Base-by-base conservation (phyloP, 1,140 invertebrate genomes). In the Danaus melanippus region DNA sequence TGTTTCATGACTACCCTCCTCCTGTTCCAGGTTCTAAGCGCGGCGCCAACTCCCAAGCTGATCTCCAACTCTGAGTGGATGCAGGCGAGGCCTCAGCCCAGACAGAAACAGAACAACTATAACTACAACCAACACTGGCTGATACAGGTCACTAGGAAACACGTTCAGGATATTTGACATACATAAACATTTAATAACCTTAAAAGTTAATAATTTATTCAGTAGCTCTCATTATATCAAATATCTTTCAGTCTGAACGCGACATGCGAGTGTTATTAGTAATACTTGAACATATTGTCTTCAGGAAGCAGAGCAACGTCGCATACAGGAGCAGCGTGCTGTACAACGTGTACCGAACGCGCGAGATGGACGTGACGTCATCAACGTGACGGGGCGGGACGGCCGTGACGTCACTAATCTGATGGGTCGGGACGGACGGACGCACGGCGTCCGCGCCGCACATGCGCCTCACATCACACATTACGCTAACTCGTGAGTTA, bases 251-350 rank as follows among this genome's bases (percentile, higher is more conserved):
- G 4, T 32, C 2, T 32, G 21, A 32, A 4, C 17, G 17, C 21
- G 6, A 32, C 2, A 32, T 32, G 21, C 21, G 7, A 5, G 0
- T 32, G 21, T 32, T 32, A 5, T 32, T 32, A 32, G 2, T 32
- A 32, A 32, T 32, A 32, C 7, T 32, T 32, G 21, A 32, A 32
- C 21, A 32, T 32, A 32, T 32, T 32, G 2, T 4, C 21, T 32
- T 6, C 89, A 98, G 91, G 96, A 98, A 84, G 96, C 96, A 0
- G 97, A 98, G 77, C 92, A 96, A 65, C 88, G 96, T 45, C 88
- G 96, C 62, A 90, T 95, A 55, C 93, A 95, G 66, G 91, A 93
- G 69, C 91, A 83, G 41, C 68, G 80, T 15, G 15, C 15, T 3
- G 15, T 15, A 15, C 15, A 15, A 15, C 15, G 15, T 8, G 73